Evolutionary conservation across 2,797 vertebrate genomes (phyloP), one percentile per base, ranked within the genome.

Genomic region (Poeciliopsis turneri): DNA sequence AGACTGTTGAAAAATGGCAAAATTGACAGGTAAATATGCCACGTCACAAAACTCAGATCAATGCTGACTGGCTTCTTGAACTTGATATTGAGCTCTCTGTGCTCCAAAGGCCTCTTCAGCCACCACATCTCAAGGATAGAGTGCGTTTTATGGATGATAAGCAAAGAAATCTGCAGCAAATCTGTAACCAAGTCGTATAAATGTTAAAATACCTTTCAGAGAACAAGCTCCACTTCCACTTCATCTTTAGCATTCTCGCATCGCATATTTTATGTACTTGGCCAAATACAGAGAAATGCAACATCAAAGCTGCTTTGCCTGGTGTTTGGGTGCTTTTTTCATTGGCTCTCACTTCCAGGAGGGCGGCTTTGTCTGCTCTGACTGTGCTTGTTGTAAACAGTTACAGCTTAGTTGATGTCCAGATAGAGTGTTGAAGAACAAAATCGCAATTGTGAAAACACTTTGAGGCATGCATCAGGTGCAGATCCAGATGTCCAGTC

Each of bases 401-500:
- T 25, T 18, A 8, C 68, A 70, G 41, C 68, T 16, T 28, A 28
- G 68, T 46, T 46, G 16, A 5, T n/a, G 45, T 74, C 69, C 46
- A 33, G 47, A 74, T 18, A n/a, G 11, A 28, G 16, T 53, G 46
- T 72, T 79, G 61, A 74, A 23, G 7, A 30, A 77, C 33, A 78
- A 41, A 70, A 77, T 72, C 76, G 66, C 72, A 74, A 79, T 64
- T 74, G 41, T 46, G 68, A 66, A 80, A 70, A 79, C 41, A 78
- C 28, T 71, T 72, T n/a, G 10, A 41, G 7, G 18, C 39, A 23
- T 55, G 9, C 74, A 64, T 74, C 75, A 94, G 91, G 83, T 87
- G 89, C 76, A 28, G 84, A 91, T 85, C 82, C 78, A 92, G 92
- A 93, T 87, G 81, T 92, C 88, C 86, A 57, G 25, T 83, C 82